Evolutionary conservation across 2,797 vertebrate genomes (phyloP).

Genomic region (Halcyon badia): DNA sequence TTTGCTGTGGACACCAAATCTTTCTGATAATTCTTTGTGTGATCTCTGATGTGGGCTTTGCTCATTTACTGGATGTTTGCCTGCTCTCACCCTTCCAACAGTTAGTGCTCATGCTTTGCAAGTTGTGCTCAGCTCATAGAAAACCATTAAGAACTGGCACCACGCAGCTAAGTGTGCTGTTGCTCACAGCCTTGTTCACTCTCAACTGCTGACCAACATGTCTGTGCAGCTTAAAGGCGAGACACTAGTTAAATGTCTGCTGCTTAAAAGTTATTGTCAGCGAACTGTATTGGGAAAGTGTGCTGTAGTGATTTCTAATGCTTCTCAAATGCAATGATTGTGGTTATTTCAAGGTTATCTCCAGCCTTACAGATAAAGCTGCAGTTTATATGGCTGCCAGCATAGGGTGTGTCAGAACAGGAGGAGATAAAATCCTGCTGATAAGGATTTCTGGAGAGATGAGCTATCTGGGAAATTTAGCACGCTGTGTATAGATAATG

Average conservation of each 20-base stretch:
- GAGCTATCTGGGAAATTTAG: background rate
- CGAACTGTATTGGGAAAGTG: background rate
- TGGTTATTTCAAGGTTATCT: background rate
- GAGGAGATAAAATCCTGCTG: background rate
- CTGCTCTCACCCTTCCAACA: background rate
- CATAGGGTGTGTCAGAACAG: background rate
- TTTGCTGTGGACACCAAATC: conserved; percentile 32
- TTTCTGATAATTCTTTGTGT: conserved; percentile 2
- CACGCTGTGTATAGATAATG: fast-evolving
- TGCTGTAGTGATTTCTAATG: background rate
- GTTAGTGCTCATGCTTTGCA: conserved; percentile 39
- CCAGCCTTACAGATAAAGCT: background rate
- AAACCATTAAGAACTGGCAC: background rate
- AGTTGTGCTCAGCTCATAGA: conserved; percentile 45
- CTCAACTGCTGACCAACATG: background rate
- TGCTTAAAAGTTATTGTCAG: conserved; percentile 6
- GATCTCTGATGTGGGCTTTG: background rate
- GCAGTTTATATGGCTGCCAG: background rate
- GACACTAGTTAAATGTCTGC: background rate
- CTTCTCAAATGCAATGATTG: background rate
- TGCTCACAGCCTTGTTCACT: background rate
- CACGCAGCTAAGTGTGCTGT: conserved; percentile 10
- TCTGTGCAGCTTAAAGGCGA: background rate
- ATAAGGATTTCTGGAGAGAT: background rate
- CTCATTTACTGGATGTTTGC: background rate